A percentile compares a stretch with the other conserved stretches of the same genome.
phyloP scores from a whole-genome alignment of 2,888 invertebrate species.

The Megalurothrips usitatus region DNA sequence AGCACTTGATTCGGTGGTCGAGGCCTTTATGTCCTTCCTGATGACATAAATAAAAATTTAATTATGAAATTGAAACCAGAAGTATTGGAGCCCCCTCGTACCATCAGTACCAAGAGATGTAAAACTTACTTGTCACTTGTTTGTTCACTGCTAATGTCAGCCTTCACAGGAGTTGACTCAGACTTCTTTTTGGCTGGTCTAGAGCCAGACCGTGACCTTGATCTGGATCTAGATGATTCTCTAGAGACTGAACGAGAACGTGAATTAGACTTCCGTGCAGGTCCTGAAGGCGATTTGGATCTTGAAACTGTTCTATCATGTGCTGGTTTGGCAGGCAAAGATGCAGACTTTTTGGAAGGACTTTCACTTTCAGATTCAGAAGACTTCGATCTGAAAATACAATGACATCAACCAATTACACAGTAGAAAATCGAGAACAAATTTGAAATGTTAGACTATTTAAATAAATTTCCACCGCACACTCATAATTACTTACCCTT shows the following conservation, averaged over 20 bases:
- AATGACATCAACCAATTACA: not conserved
- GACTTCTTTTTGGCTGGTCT: conserved; percentile 58
- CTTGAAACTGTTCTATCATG: conserved; percentile 47
- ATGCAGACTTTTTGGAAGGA: conserved; percentile 47
- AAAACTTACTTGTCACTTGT: conserved; percentile 45
- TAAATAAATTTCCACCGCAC: too few relatives aligned
- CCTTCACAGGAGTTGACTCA: conserved; percentile 45
- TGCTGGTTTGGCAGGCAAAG: conserved; percentile 20
- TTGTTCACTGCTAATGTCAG: conserved; percentile 46
- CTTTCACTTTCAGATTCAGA: conserved; percentile 53
- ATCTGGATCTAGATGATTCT: not conserved
- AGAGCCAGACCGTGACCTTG: conserved; percentile 38
- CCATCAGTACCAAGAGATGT: too few relatives aligned
- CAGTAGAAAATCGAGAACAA: not conserved
- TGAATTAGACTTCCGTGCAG: not conserved
- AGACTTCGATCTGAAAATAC: conserved; percentile 39
- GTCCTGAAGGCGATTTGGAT: conserved; percentile 44
- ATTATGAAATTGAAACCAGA: too few relatives aligned
- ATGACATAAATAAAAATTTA: too few relatives aligned
- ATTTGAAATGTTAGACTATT: conserved; percentile 11
- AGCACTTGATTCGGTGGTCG: not conserved
- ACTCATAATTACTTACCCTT: conserved; percentile 37
- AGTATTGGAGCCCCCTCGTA: conserved; percentile 44
- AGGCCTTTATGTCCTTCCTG: too few relatives aligned
- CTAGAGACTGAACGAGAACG: not conserved